Evolutionary conservation across 2,888 invertebrate species (phyloP).

Genomic region (Carpatolechia fugitivella): DNA sequence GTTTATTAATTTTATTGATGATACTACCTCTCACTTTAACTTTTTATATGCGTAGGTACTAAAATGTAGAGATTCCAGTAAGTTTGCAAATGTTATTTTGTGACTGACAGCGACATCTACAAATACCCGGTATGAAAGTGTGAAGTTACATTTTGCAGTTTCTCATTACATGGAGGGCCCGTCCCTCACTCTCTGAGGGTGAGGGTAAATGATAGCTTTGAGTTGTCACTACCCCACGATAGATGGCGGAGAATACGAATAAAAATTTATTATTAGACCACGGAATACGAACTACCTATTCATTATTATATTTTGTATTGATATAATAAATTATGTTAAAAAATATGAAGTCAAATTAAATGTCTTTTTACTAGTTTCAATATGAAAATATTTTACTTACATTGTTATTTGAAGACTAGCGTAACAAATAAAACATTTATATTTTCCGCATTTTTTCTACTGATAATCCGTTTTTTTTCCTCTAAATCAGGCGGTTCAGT

Average conservation of each 20-base stretch:
- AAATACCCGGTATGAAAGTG: background rate
- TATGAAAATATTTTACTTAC: too few relatives aligned
- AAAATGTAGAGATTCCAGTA: too few relatives aligned
- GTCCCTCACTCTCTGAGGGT: background rate
- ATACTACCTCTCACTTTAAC: too few relatives aligned
- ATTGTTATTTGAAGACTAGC: too few relatives aligned
- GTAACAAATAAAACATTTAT: background rate
- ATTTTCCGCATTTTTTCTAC: background rate
- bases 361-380: too few relatives aligned
- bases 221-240: constrained; percentile 39
- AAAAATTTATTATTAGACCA: too few relatives aligned
- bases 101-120: background rate
- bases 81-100: background rate
- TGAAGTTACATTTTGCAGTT: background rate
- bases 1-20: too few relatives aligned
- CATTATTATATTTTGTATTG: too few relatives aligned
- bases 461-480: constrained; percentile 12
- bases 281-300: too few relatives aligned
- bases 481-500: background rate
- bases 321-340: too few relatives aligned
- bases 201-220: constrained; percentile 19
- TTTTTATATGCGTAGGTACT: too few relatives aligned
- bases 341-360: too few relatives aligned
- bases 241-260: constrained; percentile 44
- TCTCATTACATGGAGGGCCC: background rate